A percentile compares a stretch with the other conserved stretches of the same genome.
Evolutionary conservation across 2,888 invertebrate species (phyloP).

Genomic region (Lamproptera curius): DNA sequence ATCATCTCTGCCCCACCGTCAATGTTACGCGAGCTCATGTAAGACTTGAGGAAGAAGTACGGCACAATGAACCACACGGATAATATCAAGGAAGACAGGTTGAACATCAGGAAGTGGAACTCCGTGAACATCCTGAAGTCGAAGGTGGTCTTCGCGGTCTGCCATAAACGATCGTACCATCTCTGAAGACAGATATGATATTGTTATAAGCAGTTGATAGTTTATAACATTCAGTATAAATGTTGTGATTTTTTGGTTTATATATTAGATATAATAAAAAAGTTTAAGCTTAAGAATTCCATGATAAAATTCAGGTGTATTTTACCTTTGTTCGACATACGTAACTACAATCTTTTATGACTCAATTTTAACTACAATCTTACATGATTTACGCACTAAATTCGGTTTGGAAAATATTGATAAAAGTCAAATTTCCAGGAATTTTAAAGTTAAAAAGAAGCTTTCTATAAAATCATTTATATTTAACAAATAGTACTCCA

Average conservation of each 20-base stretch:
- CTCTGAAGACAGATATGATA: slow-evolving; percentile 68
- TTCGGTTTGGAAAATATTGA: too few relatives aligned
- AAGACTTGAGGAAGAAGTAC: slow-evolving; percentile 88
- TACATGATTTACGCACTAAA: too few relatives aligned
- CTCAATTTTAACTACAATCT: too few relatives aligned
- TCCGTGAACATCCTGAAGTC: slow-evolving; percentile 90
- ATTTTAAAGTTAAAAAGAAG: too few relatives aligned
- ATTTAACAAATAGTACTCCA: too few relatives aligned
- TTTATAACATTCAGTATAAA: too few relatives aligned
- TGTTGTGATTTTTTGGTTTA: too few relatives aligned
- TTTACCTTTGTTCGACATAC: too few relatives aligned
- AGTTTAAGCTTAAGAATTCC: neutral
- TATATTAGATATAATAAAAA: neutral
- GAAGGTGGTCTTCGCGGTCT: slow-evolving; percentile 82
- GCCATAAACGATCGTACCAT: slow-evolving; percentile 84
- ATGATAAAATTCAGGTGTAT: neutral
- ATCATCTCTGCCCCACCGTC: slow-evolving; percentile 87
- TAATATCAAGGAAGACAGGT: slow-evolving; percentile 89
- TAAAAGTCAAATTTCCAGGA: too few relatives aligned
- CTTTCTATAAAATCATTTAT: too few relatives aligned
- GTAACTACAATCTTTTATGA: too few relatives aligned
- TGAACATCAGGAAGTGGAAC: slow-evolving; percentile 88
- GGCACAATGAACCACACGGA: slow-evolving; percentile 97
- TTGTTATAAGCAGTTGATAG: neutral
- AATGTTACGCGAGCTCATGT: slow-evolving; percentile 80